Conservation (phyloP, 1,140 invertebrate species). For the Hyposmocoma kahamanoa region DNA sequence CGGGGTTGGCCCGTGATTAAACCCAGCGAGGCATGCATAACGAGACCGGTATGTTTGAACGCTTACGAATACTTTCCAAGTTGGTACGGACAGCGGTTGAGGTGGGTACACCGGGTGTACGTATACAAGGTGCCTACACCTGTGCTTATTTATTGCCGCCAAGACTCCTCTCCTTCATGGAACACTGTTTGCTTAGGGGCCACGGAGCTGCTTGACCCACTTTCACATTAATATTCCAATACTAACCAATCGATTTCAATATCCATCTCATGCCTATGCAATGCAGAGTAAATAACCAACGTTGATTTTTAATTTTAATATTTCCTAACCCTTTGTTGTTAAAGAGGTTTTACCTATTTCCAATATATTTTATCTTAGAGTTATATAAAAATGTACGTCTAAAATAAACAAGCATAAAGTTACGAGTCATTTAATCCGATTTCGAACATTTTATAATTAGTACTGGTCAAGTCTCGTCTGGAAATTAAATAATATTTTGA, state of each 20-base stretch:
- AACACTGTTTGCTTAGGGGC: constrained; percentile 51
- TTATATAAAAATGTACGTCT: not conserved
- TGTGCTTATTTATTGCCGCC: constrained; percentile 42
- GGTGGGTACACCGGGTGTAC: constrained; percentile 17
- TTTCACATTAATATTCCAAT: constrained; percentile 28
- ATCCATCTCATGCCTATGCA: constrained; percentile 2
- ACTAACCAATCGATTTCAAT: not conserved
- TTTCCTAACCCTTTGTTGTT: too few species aligned
- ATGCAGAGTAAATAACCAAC: not conserved
- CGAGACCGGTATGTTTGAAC: constrained; percentile 60
- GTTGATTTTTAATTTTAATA: too few species aligned
- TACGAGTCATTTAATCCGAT: too few species aligned
- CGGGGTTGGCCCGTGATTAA: constrained; percentile 56
- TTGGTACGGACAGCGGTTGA: constrained; percentile 40
- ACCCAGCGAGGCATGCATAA: constrained; percentile 64
- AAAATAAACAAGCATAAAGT: not conserved
- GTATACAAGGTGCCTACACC: too few species aligned
- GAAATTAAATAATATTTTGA: constrained; percentile 63
- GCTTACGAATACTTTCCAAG: constrained; percentile 60
- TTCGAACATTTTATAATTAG: constrained; percentile 9
- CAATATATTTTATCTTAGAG: not conserved
- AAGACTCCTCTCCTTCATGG: constrained; percentile 33
- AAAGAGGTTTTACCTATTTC: too few species aligned
- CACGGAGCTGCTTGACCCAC: constrained; percentile 29
- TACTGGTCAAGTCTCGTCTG: constrained; percentile 16